Conservation (phyloP, 2,797 vertebrate species). For the Siniperca obscura region DNA sequence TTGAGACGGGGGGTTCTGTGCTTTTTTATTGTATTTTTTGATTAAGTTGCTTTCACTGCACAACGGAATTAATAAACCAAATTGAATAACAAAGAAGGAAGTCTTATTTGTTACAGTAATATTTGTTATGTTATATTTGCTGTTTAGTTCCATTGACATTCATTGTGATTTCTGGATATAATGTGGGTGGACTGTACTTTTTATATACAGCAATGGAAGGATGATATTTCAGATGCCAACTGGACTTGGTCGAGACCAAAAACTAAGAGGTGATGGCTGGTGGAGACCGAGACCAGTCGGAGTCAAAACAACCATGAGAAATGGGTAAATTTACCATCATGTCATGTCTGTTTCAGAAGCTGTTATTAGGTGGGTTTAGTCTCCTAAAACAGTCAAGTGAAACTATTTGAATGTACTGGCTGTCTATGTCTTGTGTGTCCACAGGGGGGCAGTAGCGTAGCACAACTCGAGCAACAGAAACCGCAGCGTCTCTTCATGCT, state of each 20-base stretch:
- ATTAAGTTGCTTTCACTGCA: neutral
- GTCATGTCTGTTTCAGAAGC: neutral
- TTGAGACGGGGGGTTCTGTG: neutral
- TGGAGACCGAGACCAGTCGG: neutral
- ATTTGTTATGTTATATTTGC: neutral
- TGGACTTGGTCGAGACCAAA: neutral
- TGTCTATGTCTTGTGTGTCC: slow-evolving; percentile 13
- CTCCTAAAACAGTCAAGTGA: neutral
- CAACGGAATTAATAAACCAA: neutral
- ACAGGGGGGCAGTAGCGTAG: slow-evolving; percentile 82
- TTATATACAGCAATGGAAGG: neutral
- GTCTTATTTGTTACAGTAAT: neutral
- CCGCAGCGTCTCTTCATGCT: slow-evolving; percentile 1
- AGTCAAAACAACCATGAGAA: neutral
- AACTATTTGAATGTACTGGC: neutral
- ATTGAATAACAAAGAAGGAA: neutral
- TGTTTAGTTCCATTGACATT: neutral
- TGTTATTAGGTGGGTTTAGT: neutral
- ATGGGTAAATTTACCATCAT: neutral
- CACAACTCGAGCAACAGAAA: slow-evolving; percentile 36
- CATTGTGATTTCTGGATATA: neutral
- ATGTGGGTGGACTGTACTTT: neutral
- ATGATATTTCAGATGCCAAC: neutral
- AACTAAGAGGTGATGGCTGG: neutral
- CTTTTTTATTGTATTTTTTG: neutral